Evolutionary conservation across 2,888 invertebrate genomes (phyloP), one percentile per base, ranked within the genome.

Genomic region (Tineola bisselliella): DNA sequence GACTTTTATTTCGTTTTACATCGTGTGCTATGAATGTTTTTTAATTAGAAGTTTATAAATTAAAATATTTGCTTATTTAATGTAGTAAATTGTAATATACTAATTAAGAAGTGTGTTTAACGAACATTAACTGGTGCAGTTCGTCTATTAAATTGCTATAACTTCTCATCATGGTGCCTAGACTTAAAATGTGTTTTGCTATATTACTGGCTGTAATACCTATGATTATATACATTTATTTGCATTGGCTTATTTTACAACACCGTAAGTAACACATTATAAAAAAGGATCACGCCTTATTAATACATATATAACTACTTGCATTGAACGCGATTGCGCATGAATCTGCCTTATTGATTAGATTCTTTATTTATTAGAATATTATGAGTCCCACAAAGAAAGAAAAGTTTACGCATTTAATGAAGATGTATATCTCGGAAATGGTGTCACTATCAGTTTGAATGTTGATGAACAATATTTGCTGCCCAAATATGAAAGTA

Each of bases 191-290:
- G 4, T 56, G 56, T 25, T 19, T 19, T 56, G 56, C 2, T 30
- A 17, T 30, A 17, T n/a, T 30, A 1, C n/a, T 56, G n/a, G n/a
- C 15, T 33, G 10, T 88, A 31, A 82, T 83, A 66, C 82, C 87
- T 3, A 69, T 84, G 12, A 70, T 73, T 19, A 69, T 54, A 12
- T 54, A 54, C n/a, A 25, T 54, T 10, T 54, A 54, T 54, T 18
- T 54, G 18, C 54, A 54, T n/a, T 54, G 25, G 18, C 54, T 54
- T 54, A 8, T 54, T 12, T 25, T 25, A 12, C 2, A 25, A 25
- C 25, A 25, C 25, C 25, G 25, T 25, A 6, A 25, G 25, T 25
- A 25, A n/a, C n/a, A n/a, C n/a, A n/a, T n/a, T n/a, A 6, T 73
- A 64, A 66, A 25, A 25, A 25, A 25, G 25, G 6, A 25, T 25